These are phyloP conservation scores for Halcyon senegalensis DNA, from an alignment of 2,113 vertebrate genomes.

Conservation along the genomic window DNA sequence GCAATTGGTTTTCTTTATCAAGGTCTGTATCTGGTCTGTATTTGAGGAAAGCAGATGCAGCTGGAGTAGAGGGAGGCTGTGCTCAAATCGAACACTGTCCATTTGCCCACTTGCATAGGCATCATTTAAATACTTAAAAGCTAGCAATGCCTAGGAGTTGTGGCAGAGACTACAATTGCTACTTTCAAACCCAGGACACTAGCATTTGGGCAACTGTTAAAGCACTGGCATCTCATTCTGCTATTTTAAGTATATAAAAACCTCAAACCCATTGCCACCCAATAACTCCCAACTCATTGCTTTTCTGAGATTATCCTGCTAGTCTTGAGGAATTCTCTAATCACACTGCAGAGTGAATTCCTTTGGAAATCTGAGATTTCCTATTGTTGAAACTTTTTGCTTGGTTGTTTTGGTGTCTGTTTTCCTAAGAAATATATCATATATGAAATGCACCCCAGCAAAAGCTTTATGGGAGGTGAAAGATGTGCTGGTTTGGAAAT, in stretches of 20 bases:
- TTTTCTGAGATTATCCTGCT: neutral
- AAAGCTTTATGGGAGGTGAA: neutral
- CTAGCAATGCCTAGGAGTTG: neutral
- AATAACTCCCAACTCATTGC: neutral
- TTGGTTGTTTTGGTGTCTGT: neutral
- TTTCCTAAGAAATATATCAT: neutral
- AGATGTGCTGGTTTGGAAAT: neutral
- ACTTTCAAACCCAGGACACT: neutral
- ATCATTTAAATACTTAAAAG: neutral
- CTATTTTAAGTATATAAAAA: neutral
- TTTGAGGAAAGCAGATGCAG: neutral
- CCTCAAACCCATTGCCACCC: neutral
- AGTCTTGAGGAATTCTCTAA: neutral
- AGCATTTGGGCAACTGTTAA: neutral
- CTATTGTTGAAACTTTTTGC: neutral
- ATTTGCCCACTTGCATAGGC: neutral
- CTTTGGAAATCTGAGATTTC: neutral
- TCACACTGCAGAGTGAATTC: neutral
- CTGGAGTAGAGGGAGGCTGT: neutral
- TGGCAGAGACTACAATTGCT: neutral
- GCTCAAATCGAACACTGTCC: neutral
- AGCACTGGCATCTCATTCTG: neutral
- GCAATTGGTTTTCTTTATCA: neutral
- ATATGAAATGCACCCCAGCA: neutral
- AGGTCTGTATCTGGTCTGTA: neutral